Conservation (phyloP, 1,140 invertebrate species). For the Zophobas atratus region DNA sequence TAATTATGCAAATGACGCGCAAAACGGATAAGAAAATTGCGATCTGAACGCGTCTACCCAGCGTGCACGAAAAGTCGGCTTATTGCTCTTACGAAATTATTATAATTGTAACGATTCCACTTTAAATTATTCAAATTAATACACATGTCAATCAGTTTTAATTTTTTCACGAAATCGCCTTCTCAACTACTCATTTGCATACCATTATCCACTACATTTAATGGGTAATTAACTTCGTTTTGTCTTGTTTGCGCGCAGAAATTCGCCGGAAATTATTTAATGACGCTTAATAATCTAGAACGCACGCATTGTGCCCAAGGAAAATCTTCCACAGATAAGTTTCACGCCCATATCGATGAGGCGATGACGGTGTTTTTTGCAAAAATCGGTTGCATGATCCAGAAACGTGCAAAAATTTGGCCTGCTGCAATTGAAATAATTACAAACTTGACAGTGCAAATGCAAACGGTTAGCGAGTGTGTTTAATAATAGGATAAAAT, state of each 20-base stretch:
- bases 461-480: too few species aligned
- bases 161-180: slow-evolving; percentile 36
- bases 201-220: slow-evolving; percentile 38
- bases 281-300: slow-evolving; percentile 46
- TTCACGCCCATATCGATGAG: slow-evolving; percentile 17
- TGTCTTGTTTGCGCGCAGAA: slow-evolving; percentile 39
- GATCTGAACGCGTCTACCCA: slow-evolving; percentile 16
- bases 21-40: slow-evolving; percentile 45
- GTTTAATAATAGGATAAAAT: too few species aligned
- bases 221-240: slow-evolving; percentile 42
- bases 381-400: background rate
- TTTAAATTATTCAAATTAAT: slow-evolving; percentile 43
- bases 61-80: slow-evolving; percentile 29
- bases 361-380: slow-evolving; percentile 15
- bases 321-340: background rate
- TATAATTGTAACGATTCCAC: slow-evolving; percentile 43
- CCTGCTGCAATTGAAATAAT: too few species aligned
- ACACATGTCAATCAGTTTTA: slow-evolving; percentile 38
- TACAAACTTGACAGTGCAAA: too few species aligned
- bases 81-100: slow-evolving; percentile 36
- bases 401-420: too few species aligned
- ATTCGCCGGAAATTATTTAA: slow-evolving; percentile 49
- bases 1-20: slow-evolving; percentile 41
- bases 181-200: slow-evolving; percentile 35
- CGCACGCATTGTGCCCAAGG: slow-evolving; percentile 37